Evolutionary conservation across 2,888 invertebrate species (phyloP), one percentile per base, ranked within the genome.

Genomic region (Baccha elongata): DNA sequence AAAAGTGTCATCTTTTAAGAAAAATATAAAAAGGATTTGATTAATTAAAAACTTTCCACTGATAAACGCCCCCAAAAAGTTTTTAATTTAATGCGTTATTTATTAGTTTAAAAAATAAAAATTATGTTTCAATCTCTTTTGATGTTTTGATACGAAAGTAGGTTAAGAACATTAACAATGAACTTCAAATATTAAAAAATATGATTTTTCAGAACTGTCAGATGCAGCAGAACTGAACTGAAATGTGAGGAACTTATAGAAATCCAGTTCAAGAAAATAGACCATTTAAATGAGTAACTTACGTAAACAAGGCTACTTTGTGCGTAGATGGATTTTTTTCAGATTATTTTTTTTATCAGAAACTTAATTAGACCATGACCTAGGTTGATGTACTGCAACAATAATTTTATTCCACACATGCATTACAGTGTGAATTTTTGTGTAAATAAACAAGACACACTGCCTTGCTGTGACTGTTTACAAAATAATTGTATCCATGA

Each of bases 121-220:
- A 40, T 40, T 26, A 58, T 60, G 42, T 60, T 60, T 26, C 23
- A 15, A 40, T 15, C 2, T 29, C 10, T 17, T 32, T 19, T 23
- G 21, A 52, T 29, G 3, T 44, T 37, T 52, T n/a, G 1, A 29
- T 35, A 8, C 2, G 11, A 26, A 79, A 67, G 50, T 79, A 40
- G 78, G 78, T 67, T 72, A 79, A 65, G 60, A 72, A 21, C 46
- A 52, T 58, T 55, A 64, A 40, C 58, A 53, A 52, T 74, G 79
- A 80, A 80, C 73, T 74, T 80, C 68, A 74, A 74, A 80, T 74
- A 42, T 6, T 37, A 17, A 17, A 17, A 42, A 26, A 26, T 40
- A 7, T 8, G 8, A 4, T 26, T 26, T 26, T 26, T 26, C 26
- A 26, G 26, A 44, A 4, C 7, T 4, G 29, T 44, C 60, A 60